A percentile compares a stretch with the other conserved stretches of the same genome.
Evolutionary conservation across 2,797 vertebrate genomes (phyloP).

Genomic region (Syndactyla subalaris): DNA sequence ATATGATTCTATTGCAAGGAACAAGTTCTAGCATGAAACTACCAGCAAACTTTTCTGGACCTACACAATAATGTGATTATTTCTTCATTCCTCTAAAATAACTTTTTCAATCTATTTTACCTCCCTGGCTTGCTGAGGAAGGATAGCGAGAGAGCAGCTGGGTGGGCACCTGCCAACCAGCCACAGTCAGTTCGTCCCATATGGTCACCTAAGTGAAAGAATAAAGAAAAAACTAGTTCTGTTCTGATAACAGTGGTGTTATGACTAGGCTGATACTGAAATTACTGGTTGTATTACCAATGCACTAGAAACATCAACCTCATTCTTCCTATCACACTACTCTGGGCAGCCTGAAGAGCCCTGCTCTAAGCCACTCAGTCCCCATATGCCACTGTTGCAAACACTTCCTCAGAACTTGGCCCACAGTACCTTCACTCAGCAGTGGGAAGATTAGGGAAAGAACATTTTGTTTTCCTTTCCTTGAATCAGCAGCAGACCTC

Average conservation of each 20-base stretch:
- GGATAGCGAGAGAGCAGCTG: not conserved
- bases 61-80: not conserved
- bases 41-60: not conserved
- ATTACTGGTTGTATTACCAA: not conserved
- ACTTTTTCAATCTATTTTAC: not conserved
- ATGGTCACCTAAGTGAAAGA: not conserved
- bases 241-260: not conserved
- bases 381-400: not conserved
- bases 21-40: not conserved
- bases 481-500: not conserved
- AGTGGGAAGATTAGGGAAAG: not conserved
- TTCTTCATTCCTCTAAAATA: not conserved
- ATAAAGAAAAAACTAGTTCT: not conserved
- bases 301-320: not conserved
- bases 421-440: not conserved
- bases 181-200: not conserved
- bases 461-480: not conserved
- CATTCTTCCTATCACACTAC: not conserved
- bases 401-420: not conserved
- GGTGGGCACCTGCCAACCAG: not conserved
- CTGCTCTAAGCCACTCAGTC: not conserved
- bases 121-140: not conserved
- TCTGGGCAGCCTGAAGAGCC: not conserved
- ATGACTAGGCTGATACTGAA: not conserved
- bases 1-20: not conserved